Conservation (phyloP, 2,888 invertebrate species). For the Ischnura elegans region DNA sequence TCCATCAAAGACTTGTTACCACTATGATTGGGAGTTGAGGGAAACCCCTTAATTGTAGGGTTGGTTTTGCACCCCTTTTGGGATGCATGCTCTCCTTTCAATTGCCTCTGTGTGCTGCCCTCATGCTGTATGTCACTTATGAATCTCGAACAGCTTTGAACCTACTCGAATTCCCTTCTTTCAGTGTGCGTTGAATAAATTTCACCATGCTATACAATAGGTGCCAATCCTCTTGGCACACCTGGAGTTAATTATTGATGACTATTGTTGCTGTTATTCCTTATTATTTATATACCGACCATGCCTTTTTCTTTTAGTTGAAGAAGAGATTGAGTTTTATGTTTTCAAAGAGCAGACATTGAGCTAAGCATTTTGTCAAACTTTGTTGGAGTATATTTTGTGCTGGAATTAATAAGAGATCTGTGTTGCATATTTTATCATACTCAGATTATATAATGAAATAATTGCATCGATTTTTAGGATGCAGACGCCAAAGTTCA, state of each 20-base stretch:
- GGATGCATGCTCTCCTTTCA: too few species aligned
- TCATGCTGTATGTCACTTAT: too few species aligned
- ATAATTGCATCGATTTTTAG: slow-evolving; percentile 28
- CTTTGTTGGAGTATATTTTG: neutral
- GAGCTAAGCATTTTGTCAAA: neutral
- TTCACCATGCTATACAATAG: neutral
- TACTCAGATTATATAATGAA: slow-evolving; percentile 10
- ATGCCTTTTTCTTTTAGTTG: neutral
- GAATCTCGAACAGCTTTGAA: too few species aligned
- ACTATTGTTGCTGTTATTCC: neutral
- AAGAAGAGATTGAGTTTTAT: neutral
- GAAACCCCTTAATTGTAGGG: too few species aligned
- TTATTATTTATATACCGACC: neutral
- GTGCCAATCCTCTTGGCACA: neutral
- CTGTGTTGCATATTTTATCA: neutral
- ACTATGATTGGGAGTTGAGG: too few species aligned
- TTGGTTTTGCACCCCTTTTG: too few species aligned
- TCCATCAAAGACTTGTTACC: too few species aligned
- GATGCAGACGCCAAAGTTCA: slow-evolving; percentile 9
- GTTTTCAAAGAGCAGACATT: neutral
- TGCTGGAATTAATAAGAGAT: neutral
- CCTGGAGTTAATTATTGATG: neutral
- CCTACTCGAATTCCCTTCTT: too few species aligned
- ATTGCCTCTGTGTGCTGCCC: too few species aligned
- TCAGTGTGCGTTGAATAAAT: too few species aligned